phyloP scores from a whole-genome alignment of 2,797 vertebrate genomes.

The Okamejei kenojei region DNA sequence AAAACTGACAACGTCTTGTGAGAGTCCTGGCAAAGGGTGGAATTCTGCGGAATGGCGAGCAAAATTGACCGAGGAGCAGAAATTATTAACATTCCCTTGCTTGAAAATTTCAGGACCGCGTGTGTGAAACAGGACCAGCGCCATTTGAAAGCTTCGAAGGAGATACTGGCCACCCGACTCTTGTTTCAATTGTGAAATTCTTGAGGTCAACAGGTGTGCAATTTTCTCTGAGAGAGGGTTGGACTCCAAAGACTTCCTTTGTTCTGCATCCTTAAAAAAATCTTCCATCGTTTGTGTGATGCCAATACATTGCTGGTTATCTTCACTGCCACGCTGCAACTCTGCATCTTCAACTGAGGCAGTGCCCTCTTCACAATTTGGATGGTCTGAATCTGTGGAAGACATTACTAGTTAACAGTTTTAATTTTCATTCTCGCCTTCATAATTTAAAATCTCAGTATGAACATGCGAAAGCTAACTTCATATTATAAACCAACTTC shows the following conservation, averaged over 20 bases:
- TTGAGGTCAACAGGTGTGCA: slow-evolving; percentile 32
- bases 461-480: background rate
- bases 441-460: background rate
- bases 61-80: background rate
- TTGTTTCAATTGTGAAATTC: slow-evolving; percentile 31
- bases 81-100: background rate
- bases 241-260: background rate
- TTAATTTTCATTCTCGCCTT: background rate
- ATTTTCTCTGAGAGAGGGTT: slow-evolving; percentile 10
- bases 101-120: slow-evolving; percentile 25
- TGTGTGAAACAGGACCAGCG: slow-evolving; percentile 14
- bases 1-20: background rate
- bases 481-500: background rate
- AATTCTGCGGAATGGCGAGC: background rate
- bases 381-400: background rate
- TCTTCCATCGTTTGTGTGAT: slow-evolving; percentile 7
- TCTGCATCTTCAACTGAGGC: background rate
- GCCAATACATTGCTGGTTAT: background rate
- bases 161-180: background rate
- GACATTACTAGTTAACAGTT: background rate
- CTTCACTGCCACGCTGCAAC: background rate
- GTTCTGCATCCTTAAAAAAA: background rate
- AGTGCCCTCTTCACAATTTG: background rate
- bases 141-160: slow-evolving; percentile 39
- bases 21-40: slow-evolving; percentile 7